phyloP scores from a whole-genome alignment of 2,113 vertebrate species.

The Ceyx melanurus region DNA sequence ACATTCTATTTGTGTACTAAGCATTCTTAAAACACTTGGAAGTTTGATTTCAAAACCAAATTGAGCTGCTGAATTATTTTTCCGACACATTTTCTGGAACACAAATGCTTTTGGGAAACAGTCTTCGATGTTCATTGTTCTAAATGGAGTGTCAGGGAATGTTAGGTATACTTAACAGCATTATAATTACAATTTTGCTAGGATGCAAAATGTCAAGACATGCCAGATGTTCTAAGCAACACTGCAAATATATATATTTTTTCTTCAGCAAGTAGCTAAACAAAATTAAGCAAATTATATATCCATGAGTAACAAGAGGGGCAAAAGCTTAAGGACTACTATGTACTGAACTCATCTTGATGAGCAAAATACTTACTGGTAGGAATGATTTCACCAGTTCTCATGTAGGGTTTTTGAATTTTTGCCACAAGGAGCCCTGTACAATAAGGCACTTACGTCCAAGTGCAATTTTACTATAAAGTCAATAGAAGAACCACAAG shows the following conservation, averaged over 20 bases:
- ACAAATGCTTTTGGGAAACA: neutral
- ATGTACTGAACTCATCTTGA: neutral
- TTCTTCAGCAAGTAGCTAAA: neutral
- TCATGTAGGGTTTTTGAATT: neutral
- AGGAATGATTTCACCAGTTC: neutral
- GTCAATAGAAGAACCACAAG: neutral
- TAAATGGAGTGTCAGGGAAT: neutral
- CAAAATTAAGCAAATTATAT: neutral
- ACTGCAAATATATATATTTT: neutral
- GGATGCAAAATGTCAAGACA: neutral
- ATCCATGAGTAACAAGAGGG: neutral
- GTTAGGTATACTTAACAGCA: neutral
- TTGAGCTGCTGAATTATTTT: constrained; percentile 4
- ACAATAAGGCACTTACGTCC: neutral
- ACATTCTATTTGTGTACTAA: neutral
- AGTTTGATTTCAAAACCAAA: constrained; percentile 42
- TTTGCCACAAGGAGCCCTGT: neutral
- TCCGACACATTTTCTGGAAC: neutral
- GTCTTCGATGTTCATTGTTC: neutral
- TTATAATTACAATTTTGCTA: neutral
- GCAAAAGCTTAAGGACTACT: neutral
- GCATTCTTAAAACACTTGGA: constrained; percentile 9
- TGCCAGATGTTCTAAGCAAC: neutral
- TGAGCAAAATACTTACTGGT: neutral
- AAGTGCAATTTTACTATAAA: neutral